Base-by-base conservation (phyloP, 35 echinoderm and acorn worm genomes). In the Apostichopus parvimensis region DNA sequence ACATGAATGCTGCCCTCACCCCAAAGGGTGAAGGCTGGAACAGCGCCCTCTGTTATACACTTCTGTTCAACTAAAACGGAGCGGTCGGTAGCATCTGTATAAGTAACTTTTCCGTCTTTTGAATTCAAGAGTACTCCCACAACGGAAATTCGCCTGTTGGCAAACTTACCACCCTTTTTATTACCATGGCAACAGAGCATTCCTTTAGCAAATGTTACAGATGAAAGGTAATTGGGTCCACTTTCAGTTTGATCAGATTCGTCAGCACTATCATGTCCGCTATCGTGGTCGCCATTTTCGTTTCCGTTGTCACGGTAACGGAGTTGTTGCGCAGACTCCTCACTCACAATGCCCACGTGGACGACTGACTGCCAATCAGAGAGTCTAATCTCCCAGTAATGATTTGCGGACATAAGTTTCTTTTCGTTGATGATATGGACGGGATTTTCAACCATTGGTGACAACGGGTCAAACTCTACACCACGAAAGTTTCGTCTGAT, bases 261-360 rank as follows among this genome's bases (percentile, higher is more conserved):
- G 76, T 98, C 96, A 61, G 94, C 93, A 59, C 96, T 98, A 34
- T 98, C 96, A 54, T 98, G 96, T 4, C 96, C 96, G 86, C 96
- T 98, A 68, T 98, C 96, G 8, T 92, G 89, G 65, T 95, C 94
- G 18, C 90, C 95, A 28, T 79, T 87, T 61, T 91, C 91, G 57
- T 89, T 90, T 12, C 68, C 76, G 79, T 91, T 87, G 58, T 78
- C 52, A 8, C 62, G 64, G 86, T 71, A 92, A 62, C 94, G 89
- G 15, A 95, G 90, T 78, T 91, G 93, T 72, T 95, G 81, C 9
- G 91, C 86, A 55, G 87, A 89, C 28, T 91, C 72, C 65, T 98
- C 96, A 58, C 94, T 91, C 24, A 93, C 77, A 20, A 98, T 83
- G 14, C 96, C 96, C 22, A 95, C 59, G 21, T 95, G 96, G 12